Percentiles rank a stretch among this genome's conserved stretches.
These are phyloP conservation scores for Micropterix aruncella DNA, from an alignment of 2,888 invertebrate species.

Conservation along the genomic window DNA sequence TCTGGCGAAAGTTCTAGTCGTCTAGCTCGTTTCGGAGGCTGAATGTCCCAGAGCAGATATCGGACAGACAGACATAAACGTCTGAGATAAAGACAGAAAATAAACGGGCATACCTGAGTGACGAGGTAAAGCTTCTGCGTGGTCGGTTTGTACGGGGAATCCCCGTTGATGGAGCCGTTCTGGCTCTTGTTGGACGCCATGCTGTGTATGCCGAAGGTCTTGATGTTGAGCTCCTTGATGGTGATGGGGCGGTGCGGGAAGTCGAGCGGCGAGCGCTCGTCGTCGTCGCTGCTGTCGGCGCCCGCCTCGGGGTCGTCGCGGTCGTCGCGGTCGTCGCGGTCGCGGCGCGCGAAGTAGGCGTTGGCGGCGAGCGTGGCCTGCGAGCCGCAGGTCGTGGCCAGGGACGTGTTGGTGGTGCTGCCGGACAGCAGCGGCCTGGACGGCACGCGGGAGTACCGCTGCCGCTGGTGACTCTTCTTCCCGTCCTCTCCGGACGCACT, in stretches of 20 bases:
- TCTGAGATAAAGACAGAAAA: too few species aligned
- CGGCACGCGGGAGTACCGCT: constrained; percentile 35
- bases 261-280: constrained; percentile 39
- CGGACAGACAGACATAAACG: too few species aligned
- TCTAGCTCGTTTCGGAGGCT: too few species aligned
- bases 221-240: constrained; percentile 43
- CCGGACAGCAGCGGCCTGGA: constrained; percentile 38
- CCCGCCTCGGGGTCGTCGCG: constrained; percentile 18
- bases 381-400: constrained; percentile 38
- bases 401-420: constrained; percentile 45
- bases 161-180: constrained; percentile 28
- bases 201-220: constrained; percentile 43
- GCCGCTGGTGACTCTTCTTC: constrained; percentile 28
- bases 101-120: constrained; percentile 37
- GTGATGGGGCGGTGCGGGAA: constrained; percentile 44
- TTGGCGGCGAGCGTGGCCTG: constrained; percentile 30
- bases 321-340: constrained; percentile 19
- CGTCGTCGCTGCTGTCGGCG: constrained; percentile 35
- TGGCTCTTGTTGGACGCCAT: constrained; percentile 42
- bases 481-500: constrained; percentile 34
- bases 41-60: too few species aligned
- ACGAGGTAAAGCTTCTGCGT: constrained; percentile 36
- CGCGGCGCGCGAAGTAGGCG: constrained; percentile 28
- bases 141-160: constrained; percentile 36
- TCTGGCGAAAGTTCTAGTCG: too few species aligned